These are phyloP conservation scores for Enteromius unitaeniatus DNA, from an alignment of 2,797 vertebrate species.

Conservation along the genomic window DNA sequence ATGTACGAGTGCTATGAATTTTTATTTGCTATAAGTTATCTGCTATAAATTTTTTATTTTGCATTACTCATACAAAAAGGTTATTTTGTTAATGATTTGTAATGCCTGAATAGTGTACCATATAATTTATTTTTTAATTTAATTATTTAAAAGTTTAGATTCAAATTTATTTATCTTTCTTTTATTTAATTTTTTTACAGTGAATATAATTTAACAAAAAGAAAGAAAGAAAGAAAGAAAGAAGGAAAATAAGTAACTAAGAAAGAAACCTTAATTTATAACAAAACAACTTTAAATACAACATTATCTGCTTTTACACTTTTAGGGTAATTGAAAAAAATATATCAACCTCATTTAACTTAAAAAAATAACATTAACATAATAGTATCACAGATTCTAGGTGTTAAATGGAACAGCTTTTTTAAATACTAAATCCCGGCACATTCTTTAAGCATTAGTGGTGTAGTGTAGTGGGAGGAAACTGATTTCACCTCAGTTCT, in stretches of 20 bases:
- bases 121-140: no score
- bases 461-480: background rate
- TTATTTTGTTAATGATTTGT: background rate
- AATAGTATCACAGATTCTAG: slow-evolving; percentile 37
- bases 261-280: background rate
- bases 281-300: background rate
- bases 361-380: slow-evolving; percentile 29
- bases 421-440: slow-evolving; percentile 45
- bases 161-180: no score
- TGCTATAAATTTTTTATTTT: background rate
- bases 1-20: background rate
- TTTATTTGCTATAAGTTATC: no score
- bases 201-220: background rate
- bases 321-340: background rate
- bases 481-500: slow-evolving; percentile 27
- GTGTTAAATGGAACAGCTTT: slow-evolving; percentile 36
- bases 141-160: no score
- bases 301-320: background rate
- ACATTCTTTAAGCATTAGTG: slow-evolving; percentile 39
- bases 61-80: background rate
- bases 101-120: background rate
- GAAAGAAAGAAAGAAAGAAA: background rate
- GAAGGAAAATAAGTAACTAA: background rate
- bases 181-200: background rate
- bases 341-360: background rate